Conservation (phyloP, 2,113 vertebrate species). For the Aix galericulata region DNA sequence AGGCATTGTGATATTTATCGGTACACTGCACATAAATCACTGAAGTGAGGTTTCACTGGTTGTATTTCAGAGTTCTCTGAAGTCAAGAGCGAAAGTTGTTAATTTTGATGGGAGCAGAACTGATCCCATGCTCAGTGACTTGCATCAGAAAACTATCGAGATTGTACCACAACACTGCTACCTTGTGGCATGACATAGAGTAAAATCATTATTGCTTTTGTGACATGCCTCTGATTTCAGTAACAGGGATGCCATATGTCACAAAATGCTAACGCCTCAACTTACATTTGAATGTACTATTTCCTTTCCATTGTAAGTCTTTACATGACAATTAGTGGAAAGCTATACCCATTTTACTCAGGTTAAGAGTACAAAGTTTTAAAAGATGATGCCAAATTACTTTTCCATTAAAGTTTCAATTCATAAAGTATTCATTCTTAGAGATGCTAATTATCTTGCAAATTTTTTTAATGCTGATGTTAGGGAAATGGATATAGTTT, state of each 20-base stretch:
- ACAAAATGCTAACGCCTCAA: background rate
- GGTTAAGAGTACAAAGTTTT: background rate
- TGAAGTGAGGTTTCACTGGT: background rate
- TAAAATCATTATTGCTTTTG: slow-evolving; percentile 8
- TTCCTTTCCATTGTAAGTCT: background rate
- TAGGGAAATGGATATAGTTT: slow-evolving; percentile 18
- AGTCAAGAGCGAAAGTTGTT: background rate
- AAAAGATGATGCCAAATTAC: background rate
- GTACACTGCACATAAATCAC: background rate
- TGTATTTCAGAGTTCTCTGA: background rate
- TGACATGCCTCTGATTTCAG: background rate
- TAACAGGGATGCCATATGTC: background rate
- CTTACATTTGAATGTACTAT: background rate
- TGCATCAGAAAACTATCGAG: slow-evolving; percentile 25
- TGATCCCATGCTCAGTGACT: background rate
- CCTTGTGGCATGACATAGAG: slow-evolving; percentile 48
- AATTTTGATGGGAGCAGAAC: slow-evolving; percentile 5
- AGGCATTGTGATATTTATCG: background rate
- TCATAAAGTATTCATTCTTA: background rate
- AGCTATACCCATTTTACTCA: background rate
- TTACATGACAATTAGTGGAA: background rate
- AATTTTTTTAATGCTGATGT: slow-evolving; percentile 10
- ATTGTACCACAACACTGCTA: slow-evolving; percentile 64
- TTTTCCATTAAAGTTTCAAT: background rate
- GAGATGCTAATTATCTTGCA: background rate